Evolutionary conservation across 2,797 vertebrate genomes (phyloP).

Genomic region (Manis crassicaudata): DNA sequence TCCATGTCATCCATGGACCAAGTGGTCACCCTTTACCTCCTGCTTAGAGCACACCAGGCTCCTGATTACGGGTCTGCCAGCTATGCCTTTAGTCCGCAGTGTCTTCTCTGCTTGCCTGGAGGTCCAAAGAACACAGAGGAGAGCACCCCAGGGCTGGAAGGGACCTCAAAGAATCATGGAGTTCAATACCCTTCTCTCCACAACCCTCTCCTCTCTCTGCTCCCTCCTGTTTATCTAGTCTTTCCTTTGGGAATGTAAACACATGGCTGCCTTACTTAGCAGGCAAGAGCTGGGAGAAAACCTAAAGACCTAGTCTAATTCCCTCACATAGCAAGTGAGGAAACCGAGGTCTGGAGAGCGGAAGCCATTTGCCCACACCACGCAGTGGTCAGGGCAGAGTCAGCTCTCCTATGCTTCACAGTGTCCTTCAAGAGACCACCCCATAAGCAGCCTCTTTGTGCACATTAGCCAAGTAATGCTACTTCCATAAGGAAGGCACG

Average conservation of each 20-base stretch:
- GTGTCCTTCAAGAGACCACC: background rate
- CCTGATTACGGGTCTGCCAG: background rate
- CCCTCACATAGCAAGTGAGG: background rate
- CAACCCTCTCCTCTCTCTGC: background rate
- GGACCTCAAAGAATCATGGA: background rate
- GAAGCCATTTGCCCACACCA: background rate
- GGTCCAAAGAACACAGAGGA: background rate
- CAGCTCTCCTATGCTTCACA: background rate
- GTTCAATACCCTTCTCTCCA: background rate
- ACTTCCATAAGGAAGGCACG: conserved; percentile 68
- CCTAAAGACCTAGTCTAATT: background rate
- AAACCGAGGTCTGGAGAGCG: background rate
- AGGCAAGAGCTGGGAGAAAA: background rate
- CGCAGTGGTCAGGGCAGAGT: background rate
- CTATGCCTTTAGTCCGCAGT: too few relatives aligned
- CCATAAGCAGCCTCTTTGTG: background rate
- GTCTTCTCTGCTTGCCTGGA: background rate
- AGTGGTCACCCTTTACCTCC: background rate
- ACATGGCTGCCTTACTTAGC: background rate
- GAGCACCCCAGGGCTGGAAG: background rate
- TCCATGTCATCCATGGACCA: background rate
- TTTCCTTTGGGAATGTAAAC: background rate
- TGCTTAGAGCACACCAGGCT: background rate
- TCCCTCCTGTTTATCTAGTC: background rate
- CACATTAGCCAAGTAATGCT: conserved; percentile 61